Percentiles rank a stretch among this genome's conserved stretches.
Evolutionary conservation across 1,140 invertebrate genomes (phyloP).

Genomic region (Drosophila arawakana): DNA sequence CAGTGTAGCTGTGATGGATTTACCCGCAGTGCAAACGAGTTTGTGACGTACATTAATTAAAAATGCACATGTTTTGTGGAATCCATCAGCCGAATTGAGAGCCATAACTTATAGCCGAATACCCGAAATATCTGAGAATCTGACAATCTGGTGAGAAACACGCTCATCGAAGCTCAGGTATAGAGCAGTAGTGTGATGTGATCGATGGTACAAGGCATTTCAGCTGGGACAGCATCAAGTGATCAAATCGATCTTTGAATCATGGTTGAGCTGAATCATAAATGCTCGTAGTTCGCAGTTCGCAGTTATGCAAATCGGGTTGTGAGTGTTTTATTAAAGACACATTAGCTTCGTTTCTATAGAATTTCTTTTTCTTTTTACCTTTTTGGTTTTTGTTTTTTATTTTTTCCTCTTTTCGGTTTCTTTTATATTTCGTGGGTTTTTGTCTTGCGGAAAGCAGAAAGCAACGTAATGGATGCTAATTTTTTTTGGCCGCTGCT

Average conservation of each 20-base stretch:
- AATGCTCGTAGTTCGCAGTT: constrained; percentile 14
- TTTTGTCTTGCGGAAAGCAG: constrained; percentile 20
- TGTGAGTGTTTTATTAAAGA: constrained; percentile 70
- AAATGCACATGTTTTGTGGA: constrained; percentile 29
- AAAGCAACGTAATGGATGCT: constrained; percentile 65
- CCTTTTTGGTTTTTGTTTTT: constrained; percentile 23
- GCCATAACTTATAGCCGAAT: neutral
- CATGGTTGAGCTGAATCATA: constrained; percentile 31
- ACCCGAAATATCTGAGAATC: neutral
- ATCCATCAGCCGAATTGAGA: constrained; percentile 3
- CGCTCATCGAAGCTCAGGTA: no score
- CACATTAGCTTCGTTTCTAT: constrained; percentile 63
- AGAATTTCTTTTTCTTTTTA: constrained; percentile 63
- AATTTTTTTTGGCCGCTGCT: constrained; percentile 52
- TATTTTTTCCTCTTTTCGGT: constrained; percentile 9
- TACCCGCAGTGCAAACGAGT: constrained; percentile 50
- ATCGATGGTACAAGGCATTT: constrained; percentile 21
- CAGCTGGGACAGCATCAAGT: constrained; percentile 14
- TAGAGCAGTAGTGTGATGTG: neutral
- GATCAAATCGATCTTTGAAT: constrained; percentile 7
- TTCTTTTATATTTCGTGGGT: constrained; percentile 31
- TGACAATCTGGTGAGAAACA: neutral
- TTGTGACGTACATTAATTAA: constrained; percentile 60
- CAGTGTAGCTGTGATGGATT: constrained; percentile 38
- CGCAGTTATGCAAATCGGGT: constrained; percentile 63